Conservation (phyloP, 2,113 vertebrate genomes). For the Leucoraja erinaceus region DNA sequence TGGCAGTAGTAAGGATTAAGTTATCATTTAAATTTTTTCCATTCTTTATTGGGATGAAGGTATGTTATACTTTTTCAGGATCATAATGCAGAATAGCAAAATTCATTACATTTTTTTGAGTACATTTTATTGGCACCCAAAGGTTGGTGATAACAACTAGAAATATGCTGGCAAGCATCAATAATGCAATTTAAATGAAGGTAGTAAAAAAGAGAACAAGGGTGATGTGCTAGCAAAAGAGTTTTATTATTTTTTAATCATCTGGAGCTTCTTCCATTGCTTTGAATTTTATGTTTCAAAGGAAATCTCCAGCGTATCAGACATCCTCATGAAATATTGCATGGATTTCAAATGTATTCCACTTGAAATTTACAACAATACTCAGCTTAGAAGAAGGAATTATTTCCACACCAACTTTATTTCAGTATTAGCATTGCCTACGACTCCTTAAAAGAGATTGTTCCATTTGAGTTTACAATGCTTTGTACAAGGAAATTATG, state of each 20-base stretch:
- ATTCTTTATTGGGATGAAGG: not conserved
- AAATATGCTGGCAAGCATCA: conserved; percentile 20
- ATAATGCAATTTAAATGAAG: conserved; percentile 32
- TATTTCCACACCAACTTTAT: not conserved
- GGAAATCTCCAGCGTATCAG: conserved; percentile 3
- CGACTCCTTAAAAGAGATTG: conserved; percentile 4
- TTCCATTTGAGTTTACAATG: not conserved
- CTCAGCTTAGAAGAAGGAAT: not conserved
- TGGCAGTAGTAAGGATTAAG: not conserved
- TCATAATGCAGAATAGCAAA: not conserved
- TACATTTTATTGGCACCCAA: not conserved
- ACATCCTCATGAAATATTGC: not conserved
- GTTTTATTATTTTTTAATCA: conserved; percentile 36
- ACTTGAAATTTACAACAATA: conserved; percentile 16
- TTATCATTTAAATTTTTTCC: not conserved
- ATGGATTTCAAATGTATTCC: not conserved
- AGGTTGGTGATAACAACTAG: not conserved
- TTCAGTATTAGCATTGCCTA: not conserved
- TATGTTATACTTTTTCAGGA: not conserved
- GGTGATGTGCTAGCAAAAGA: not conserved
- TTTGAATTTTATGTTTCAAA: conserved; percentile 30
- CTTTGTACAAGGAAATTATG: not conserved
- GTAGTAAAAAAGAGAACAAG: conserved; percentile 6
- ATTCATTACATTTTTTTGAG: conserved; percentile 13
- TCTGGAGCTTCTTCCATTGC: not conserved